A percentile compares a stretch with the other conserved stretches of the same genome.
Conservation (phyloP, 2,113 vertebrate genomes). For the Promerops cafer region DNA sequence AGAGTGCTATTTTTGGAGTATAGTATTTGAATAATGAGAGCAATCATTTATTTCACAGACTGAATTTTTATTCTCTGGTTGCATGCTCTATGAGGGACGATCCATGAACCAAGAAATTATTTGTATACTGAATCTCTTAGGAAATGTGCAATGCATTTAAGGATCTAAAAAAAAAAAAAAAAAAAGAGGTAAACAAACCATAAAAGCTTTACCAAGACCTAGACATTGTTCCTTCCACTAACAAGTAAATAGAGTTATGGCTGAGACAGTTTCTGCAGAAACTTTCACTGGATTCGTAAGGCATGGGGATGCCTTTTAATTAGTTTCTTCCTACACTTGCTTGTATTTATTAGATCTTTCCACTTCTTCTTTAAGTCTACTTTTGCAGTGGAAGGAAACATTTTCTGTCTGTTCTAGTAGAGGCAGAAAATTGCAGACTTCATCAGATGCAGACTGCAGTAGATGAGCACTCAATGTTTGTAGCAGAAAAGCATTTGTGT, state of each 20-base stretch:
- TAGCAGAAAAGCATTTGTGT: neutral
- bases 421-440: neutral
- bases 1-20: neutral
- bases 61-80: neutral
- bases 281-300: neutral
- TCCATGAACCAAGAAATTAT: neutral
- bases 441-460: neutral
- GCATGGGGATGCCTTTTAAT: neutral
- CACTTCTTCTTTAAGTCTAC: neutral
- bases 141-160: neutral
- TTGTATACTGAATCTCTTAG: neutral
- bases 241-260: neutral
- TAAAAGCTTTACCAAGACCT: neutral
- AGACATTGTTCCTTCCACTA: accelerated
- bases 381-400: neutral
- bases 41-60: neutral
- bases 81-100: neutral
- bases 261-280: neutral
- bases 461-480: neutral
- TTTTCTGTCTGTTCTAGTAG: neutral
- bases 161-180: neutral
- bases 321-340: neutral
- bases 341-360: neutral
- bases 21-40: neutral
- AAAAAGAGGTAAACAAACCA: neutral